These are phyloP conservation scores for Criorhina ranunculi DNA, from an alignment of 2,888 invertebrate species.

Conservation along the genomic window DNA sequence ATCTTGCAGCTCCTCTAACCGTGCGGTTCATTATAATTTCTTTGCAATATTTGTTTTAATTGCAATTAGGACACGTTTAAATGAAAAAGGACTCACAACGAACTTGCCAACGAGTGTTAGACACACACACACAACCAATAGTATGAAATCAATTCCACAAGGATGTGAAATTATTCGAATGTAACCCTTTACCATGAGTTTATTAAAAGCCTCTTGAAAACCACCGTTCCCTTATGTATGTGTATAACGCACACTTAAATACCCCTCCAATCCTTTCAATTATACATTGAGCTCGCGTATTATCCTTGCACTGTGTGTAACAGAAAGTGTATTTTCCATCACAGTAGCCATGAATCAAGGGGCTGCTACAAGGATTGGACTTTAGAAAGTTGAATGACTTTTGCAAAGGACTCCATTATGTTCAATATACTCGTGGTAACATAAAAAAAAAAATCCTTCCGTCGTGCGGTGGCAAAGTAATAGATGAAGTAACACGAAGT, in stretches of 20 bases:
- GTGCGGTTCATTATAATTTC: slow-evolving; percentile 45
- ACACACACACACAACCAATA: slow-evolving; percentile 15
- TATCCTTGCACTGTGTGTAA: slow-evolving; percentile 39
- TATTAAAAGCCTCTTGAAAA: slow-evolving; percentile 39
- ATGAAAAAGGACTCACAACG: slow-evolving; percentile 32
- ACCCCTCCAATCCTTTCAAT: slow-evolving; percentile 55
- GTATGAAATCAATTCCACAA: slow-evolving; percentile 46
- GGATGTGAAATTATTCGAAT: slow-evolving; percentile 26
- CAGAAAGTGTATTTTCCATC: slow-evolving; percentile 35
- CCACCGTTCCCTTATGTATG: slow-evolving; percentile 15
- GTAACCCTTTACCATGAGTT: slow-evolving; percentile 45
- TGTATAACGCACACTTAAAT: slow-evolving; percentile 58
- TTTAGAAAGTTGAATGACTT: slow-evolving; percentile 33
- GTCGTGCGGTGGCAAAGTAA: background rate
- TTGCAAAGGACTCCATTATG: slow-evolving; percentile 50
- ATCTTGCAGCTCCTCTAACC: background rate
- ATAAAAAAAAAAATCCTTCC: background rate
- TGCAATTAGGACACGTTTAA: slow-evolving; percentile 68
- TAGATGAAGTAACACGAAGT: slow-evolving; percentile 32
- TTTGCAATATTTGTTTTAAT: slow-evolving; percentile 64
- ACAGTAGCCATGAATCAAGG: slow-evolving; percentile 39
- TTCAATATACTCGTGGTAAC: slow-evolving; percentile 16
- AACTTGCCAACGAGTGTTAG: background rate
- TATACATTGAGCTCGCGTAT: slow-evolving; percentile 48
- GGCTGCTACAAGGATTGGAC: slow-evolving; percentile 33